Conservation (phyloP, 2,113 vertebrate species). For the Alouatta palliata region DNA sequence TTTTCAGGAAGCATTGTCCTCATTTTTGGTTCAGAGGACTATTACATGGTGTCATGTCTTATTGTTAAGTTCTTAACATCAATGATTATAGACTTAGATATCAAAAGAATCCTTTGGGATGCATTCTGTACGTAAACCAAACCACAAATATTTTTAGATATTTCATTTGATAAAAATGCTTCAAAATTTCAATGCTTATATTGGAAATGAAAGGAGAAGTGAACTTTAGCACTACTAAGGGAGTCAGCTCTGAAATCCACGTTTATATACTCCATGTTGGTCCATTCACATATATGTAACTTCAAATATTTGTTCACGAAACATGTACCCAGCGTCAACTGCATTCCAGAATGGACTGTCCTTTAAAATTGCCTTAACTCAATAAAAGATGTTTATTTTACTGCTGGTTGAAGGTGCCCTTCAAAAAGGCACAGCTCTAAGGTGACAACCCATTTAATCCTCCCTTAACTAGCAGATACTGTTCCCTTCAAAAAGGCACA, state of each 20-base stretch:
- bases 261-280: accelerated
- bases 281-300: neutral
- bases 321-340: neutral
- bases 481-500: neutral
- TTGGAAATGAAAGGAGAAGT: neutral
- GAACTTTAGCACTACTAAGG: neutral
- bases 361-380: neutral
- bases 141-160: neutral
- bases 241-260: accelerated
- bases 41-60: neutral
- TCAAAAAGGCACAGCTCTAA: neutral
- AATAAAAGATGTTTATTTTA: neutral
- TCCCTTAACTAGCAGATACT: neutral
- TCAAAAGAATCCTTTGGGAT: neutral
- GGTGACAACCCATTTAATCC: neutral
- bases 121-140: neutral
- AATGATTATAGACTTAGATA: neutral
- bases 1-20: neutral
- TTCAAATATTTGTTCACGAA: neutral
- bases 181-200: neutral
- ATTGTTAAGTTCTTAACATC: neutral
- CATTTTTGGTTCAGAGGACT: neutral
- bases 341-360: neutral
- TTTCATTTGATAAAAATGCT: neutral
- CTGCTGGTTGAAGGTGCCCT: neutral